Evolutionary conservation across 2,797 vertebrate species (phyloP).

Genomic region (Philypnodon macrostomus): DNA sequence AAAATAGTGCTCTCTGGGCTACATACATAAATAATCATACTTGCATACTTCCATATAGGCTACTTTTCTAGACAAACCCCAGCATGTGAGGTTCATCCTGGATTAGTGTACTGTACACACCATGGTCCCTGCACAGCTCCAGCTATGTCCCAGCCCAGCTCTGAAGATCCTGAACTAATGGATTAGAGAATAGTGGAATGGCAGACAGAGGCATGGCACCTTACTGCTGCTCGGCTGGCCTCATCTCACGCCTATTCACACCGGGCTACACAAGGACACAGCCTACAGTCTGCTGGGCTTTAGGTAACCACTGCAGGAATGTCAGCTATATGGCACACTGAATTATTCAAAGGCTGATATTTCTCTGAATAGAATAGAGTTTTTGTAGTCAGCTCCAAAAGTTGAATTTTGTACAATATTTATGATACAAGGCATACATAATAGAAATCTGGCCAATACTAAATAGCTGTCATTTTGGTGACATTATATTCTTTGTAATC

Average conservation of each 20-base stretch:
- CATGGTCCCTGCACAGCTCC: conserved; percentile 38
- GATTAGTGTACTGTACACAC: conserved; percentile 39
- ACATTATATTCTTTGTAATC: too few relatives aligned
- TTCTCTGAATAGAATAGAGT: neutral
- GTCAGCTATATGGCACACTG: too few relatives aligned
- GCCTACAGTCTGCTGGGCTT: conserved; percentile 8
- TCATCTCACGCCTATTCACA: conserved; percentile 38
- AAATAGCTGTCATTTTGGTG: too few relatives aligned
- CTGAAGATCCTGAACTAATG: conserved; percentile 54
- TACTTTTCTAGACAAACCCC: conserved; percentile 25
- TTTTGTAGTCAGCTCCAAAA: too few relatives aligned
- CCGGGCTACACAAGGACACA: conserved; percentile 14
- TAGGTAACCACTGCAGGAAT: conserved; percentile 6
- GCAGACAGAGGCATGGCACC: conserved; percentile 25
- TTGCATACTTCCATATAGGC: too few relatives aligned
- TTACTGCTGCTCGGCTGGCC: conserved; percentile 27
- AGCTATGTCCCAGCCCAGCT: conserved; percentile 27
- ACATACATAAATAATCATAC: too few relatives aligned
- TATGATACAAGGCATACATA: too few relatives aligned
- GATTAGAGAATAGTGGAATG: conserved; percentile 49
- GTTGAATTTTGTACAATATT: too few relatives aligned
- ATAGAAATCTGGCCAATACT: too few relatives aligned
- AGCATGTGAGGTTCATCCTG: conserved; percentile 13
- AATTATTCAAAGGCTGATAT: neutral
- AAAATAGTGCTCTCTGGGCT: too few relatives aligned